A percentile compares a stretch with the other conserved stretches of the same genome.
Evolutionary conservation across 1,140 invertebrate species (phyloP).

Genomic region (Platyscapa corneri): DNA sequence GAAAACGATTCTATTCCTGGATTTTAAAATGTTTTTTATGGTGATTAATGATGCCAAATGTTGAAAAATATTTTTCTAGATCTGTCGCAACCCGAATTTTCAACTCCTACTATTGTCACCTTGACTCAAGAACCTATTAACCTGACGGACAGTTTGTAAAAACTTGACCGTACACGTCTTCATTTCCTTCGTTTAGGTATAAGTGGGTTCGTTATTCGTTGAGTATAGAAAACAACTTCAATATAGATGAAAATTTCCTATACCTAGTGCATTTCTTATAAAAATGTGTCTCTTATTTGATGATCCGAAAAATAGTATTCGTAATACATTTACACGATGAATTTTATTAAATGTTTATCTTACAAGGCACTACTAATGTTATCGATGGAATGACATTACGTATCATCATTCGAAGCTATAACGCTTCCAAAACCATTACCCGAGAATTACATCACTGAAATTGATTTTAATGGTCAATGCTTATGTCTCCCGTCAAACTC

Average conservation of each 20-base stretch:
- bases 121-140: not conserved
- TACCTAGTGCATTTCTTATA: too few relatives aligned
- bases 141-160: conserved; percentile 23
- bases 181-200: not conserved
- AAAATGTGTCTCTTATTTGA: too few relatives aligned
- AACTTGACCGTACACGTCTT: not conserved
- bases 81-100: conserved; percentile 36
- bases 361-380: not conserved
- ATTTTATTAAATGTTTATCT: not conserved
- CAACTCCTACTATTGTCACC: conserved; percentile 37
- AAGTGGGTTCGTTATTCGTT: not conserved
- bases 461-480: conserved; percentile 6
- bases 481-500: not conserved
- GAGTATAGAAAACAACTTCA: too few relatives aligned
- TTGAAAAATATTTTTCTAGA: conserved; percentile 40
- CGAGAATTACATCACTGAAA: not conserved
- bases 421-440: not conserved
- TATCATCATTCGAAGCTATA: not conserved
- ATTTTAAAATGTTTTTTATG: conserved; percentile 61
- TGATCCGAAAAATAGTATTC: not conserved
- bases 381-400: not conserved
- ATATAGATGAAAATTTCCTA: too few relatives aligned
- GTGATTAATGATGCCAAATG: conserved; percentile 48
- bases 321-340: not conserved
- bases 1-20: conserved; percentile 53